Evolutionary conservation across 1,140 invertebrate genomes (phyloP), one percentile per base, ranked within the genome.

Genomic region (Penaeus indicus): DNA sequence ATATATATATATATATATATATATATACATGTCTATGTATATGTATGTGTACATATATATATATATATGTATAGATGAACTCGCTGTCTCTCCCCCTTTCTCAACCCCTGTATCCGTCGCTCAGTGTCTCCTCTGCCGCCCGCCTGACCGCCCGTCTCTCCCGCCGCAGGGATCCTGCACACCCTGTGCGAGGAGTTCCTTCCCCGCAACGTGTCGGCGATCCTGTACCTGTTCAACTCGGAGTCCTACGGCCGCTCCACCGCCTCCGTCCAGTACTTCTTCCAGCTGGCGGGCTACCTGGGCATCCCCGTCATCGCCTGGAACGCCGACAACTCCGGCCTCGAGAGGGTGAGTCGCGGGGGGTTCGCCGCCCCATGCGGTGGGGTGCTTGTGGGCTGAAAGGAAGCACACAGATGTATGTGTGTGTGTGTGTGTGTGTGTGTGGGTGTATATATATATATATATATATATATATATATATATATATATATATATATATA

Each of bases 191-290:
- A 97, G 92, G 95, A 97, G 93, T 97, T 98, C 93, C 95, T 98
- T 79, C 95, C 95, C 75, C 95, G 95, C 77, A 97, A 98, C 93
- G 97, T 98, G 72, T 97, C 97, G 64, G 96, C 97, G 90, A 98
- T 98, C 92, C 93, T 98, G 89, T 98, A 98, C 93, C 94, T 98
- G 93, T 98, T 97, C 96, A 98, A 98, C 93, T 96, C 97, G 92
- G 97, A 98, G 94, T 94, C 95, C 90, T 96, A 96, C 90, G 97
- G 97, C 42, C 94, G 96, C 86, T 97, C 96, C 93, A 98, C 97
- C 75, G 97, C 97, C 86, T 97, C 97, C 72, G 96, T 97, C 42
- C 97, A 98, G 93, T 98, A 98, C 93, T 97, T 98, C 92, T 94
- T 98, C 72, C 97, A 98, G 93, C 93, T 98, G 89, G 97, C 97